A percentile compares a stretch with the other conserved stretches of the same genome.
phyloP scores from a whole-genome alignment of 2,888 invertebrate genomes.

The Morinoia aosen region DNA sequence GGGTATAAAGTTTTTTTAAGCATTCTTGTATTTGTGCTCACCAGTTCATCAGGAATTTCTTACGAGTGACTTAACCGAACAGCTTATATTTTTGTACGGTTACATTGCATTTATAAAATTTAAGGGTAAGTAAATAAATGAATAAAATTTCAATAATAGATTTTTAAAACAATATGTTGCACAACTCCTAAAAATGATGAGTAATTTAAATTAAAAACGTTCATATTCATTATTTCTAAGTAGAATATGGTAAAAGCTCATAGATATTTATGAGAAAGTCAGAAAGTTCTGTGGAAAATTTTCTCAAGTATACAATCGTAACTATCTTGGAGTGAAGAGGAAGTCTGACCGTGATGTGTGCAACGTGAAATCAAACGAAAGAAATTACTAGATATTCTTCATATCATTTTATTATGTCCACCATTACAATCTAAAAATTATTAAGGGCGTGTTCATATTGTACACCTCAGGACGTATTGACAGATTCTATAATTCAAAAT shows the following conservation, averaged over 20 bases:
- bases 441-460: neutral
- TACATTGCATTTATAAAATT: too few relatives aligned
- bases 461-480: neutral
- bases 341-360: neutral
- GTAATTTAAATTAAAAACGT: neutral
- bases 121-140: too few relatives aligned
- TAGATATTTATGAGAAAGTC: neutral
- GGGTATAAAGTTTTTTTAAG: too few relatives aligned
- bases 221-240: neutral
- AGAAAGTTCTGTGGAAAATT: neutral
- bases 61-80: too few relatives aligned
- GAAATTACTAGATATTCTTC: too few relatives aligned
- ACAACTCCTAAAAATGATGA: neutral
- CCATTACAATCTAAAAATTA: neutral
- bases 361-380: too few relatives aligned
- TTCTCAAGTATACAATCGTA: neutral
- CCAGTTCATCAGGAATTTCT: too few relatives aligned
- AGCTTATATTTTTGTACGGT: too few relatives aligned
- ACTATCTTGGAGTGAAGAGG: neutral
- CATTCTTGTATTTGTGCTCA: too few relatives aligned
- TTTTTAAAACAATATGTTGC: too few relatives aligned
- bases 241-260: neutral
- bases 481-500: neutral
- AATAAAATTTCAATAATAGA: too few relatives aligned
- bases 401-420: too few relatives aligned